Evolutionary conservation across 2,797 vertebrate genomes (phyloP).

Genomic region (Tinamus major): DNA sequence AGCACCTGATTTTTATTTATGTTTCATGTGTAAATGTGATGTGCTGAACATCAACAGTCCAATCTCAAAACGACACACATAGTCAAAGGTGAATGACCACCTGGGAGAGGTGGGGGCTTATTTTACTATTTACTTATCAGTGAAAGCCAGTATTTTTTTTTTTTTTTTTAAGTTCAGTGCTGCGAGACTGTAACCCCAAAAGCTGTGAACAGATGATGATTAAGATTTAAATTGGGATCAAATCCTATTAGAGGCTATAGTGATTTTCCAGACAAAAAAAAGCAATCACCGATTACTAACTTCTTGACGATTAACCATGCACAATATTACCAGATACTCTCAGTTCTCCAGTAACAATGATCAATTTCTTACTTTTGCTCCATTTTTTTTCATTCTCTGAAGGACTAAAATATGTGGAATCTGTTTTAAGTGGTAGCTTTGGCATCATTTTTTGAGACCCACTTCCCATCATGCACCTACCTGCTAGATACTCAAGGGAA

Average conservation of each 20-base stretch:
- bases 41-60: not conserved
- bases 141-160: not conserved
- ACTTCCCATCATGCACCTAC: not conserved
- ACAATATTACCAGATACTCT: not conserved
- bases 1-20: not conserved
- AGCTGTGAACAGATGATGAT: not conserved
- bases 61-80: not conserved
- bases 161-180: not conserved
- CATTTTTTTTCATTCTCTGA: not conserved
- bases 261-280: not conserved
- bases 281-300: not conserved
- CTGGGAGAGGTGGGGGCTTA: rapidly evolving
- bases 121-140: not conserved
- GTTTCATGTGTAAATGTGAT: not conserved
- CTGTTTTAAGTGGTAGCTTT: not conserved
- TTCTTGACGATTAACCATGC: not conserved
- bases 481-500: not conserved
- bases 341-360: not conserved
- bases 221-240: not conserved
- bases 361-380: not conserved
- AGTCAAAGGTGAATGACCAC: not conserved
- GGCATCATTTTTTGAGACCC: not conserved
- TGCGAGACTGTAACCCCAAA: not conserved
- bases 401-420: not conserved
- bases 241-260: not conserved